These are phyloP conservation scores for Fundulus diaphanus DNA, from an alignment of 2,797 vertebrate species.

Conservation along the genomic window DNA sequence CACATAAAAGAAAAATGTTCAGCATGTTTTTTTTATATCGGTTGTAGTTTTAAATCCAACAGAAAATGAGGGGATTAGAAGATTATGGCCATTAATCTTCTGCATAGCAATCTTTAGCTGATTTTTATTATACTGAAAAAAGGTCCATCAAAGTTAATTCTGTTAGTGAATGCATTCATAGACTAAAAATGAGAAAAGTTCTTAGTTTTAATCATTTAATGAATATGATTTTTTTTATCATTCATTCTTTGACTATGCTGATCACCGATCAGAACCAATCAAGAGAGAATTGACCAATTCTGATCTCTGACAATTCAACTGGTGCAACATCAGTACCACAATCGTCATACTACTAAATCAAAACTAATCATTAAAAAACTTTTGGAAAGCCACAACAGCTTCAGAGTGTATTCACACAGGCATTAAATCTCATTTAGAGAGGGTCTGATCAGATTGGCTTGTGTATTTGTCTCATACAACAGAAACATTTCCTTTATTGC, in stretches of 20 bases:
- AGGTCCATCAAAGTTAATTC: background rate
- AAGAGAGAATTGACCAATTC: background rate
- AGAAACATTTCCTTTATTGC: conserved; percentile 9
- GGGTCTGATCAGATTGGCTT: conserved; percentile 37
- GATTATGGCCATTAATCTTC: background rate
- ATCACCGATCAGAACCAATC: background rate
- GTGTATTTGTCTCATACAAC: conserved; percentile 41
- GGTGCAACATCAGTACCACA: background rate
- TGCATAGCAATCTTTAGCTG: too few species aligned
- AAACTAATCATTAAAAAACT: too few species aligned
- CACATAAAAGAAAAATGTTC: background rate
- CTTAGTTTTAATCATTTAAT: background rate
- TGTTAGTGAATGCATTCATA: background rate
- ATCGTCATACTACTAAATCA: too few species aligned
- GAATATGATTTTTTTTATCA: background rate
- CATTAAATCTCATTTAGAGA: conserved; percentile 54
- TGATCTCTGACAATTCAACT: background rate
- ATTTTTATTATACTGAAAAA: background rate
- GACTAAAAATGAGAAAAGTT: background rate
- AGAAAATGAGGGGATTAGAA: background rate
- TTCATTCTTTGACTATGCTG: background rate
- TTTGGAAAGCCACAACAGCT: conserved; percentile 64
- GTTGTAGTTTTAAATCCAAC: background rate
- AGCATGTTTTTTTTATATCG: background rate
- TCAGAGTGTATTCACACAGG: conserved; percentile 22